Evolutionary conservation across 2,113 vertebrate genomes (phyloP), one percentile per base, ranked within the genome.

Genomic region (Actinemys pallida): DNA sequence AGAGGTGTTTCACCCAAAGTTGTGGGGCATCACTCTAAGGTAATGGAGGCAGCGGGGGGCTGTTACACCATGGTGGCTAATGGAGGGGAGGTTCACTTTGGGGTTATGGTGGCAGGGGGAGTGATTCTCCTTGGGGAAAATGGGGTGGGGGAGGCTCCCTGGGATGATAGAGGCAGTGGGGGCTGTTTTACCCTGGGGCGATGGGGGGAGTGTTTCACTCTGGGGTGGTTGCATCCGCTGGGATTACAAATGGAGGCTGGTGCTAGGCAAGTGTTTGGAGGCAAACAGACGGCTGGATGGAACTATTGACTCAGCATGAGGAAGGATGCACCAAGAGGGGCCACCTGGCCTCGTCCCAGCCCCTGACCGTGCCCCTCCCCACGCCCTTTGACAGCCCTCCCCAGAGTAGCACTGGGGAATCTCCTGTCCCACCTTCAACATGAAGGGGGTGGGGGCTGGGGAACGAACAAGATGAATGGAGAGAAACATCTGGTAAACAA

Each of bases 401-500:
- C 49, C 14, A 8, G 50, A 75, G 47, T 72, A 25, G 16, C 14
- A 3, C n/a, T 8, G 2, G 85, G 35, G 29, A 81, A 3, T 31
- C 49, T 81, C 84, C 59, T 24, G 10, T 35, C 29, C 72, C 49
- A 86, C 50, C 62, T 88, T 84, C 91, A 81, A 92, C 72, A 24
- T 24, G 53, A 81, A 14, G 29, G 69, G 22, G 42, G 24, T 47
- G 39, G 39, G 42, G 57, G 24, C n/a, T 20, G 52, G 45, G 3
- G 22, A 54, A 52, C 47, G 29, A 76, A 82, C 62, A 13, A 35
- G 57, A 52, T 39, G 11, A 35, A 27, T 0, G 5, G 82, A 87
- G 89, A 10, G 56, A 94, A 79, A 92, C 96, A 97, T 96, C 95
- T 96, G 96, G 95, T 92, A 29, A 91, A 11, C 49, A 92, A 39